These are phyloP conservation scores for Cephus rjabovi DNA, from an alignment of 2,888 invertebrate species.

Conservation along the genomic window DNA sequence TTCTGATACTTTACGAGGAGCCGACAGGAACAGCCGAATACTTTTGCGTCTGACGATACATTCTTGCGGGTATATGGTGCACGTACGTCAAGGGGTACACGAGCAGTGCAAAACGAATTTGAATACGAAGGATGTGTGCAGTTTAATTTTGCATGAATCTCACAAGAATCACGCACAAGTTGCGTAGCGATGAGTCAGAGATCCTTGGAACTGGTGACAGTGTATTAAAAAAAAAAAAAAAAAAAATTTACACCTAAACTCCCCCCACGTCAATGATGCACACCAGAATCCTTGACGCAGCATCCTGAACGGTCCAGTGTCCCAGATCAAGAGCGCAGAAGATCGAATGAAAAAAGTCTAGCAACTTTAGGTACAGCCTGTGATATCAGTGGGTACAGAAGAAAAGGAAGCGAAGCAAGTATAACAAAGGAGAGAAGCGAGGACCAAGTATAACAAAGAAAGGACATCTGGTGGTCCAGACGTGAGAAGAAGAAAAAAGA, in stretches of 20 bases:
- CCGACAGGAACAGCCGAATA: neutral
- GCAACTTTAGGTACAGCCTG: neutral
- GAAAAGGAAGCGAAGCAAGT: neutral
- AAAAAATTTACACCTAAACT: neutral
- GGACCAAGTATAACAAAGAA: neutral
- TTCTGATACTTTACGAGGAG: neutral
- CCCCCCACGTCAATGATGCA: neutral
- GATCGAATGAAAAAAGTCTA: neutral
- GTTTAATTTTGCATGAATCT: neutral
- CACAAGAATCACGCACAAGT: neutral
- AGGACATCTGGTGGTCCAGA: neutral
- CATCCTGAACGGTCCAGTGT: neutral
- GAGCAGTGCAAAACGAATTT: neutral
- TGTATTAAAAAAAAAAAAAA: neutral
- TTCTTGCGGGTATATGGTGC: neutral
- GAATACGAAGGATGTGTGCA: neutral
- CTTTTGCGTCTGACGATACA: neutral
- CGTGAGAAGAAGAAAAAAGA: slow-evolving; percentile 8
- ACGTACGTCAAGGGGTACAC: neutral
- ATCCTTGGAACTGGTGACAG: neutral
- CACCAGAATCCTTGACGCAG: neutral
- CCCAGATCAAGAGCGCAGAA: neutral
- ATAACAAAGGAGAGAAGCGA: neutral
- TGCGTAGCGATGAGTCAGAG: neutral
- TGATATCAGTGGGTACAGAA: neutral